Evolutionary conservation across 2,113 vertebrate genomes (phyloP).

Genomic region (Collichthys lucidus): DNA sequence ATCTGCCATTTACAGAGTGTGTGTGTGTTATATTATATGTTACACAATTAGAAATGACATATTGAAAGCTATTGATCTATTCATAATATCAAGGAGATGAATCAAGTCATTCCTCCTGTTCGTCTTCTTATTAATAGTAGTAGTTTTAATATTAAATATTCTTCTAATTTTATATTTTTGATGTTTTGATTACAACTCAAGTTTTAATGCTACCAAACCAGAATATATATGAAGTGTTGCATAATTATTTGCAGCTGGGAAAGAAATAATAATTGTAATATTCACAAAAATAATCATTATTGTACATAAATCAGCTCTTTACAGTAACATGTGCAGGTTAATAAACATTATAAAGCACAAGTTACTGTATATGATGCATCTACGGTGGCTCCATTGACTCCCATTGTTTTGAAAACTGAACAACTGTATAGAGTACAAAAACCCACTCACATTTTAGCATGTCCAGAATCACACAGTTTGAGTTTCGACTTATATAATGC

Average conservation of each 20-base stretch:
- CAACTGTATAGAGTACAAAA: neutral
- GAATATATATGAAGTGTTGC: neutral
- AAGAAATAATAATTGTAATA: neutral
- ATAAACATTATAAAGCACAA: neutral
- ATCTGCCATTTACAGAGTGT: conserved; percentile 20
- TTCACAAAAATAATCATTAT: neutral
- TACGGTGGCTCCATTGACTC: neutral
- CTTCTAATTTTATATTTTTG: neutral
- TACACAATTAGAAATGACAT: neutral
- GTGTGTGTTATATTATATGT: neutral
- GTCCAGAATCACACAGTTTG: neutral
- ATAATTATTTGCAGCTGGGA: neutral
- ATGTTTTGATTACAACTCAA: neutral
- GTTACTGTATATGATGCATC: neutral
- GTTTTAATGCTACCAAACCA: neutral
- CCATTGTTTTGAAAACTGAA: neutral
- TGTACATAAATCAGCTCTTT: neutral
- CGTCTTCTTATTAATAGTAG: neutral
- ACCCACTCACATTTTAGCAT: neutral
- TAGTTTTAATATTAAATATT: neutral
- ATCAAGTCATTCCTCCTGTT: neutral
- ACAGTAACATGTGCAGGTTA: neutral
- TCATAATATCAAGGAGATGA: neutral
- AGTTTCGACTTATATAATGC: neutral
- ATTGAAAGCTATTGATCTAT: neutral